Percentiles rank a stretch among this genome's conserved stretches.
Evolutionary conservation across 1,140 invertebrate species (phyloP).

Genomic region (Drosophila parvula): DNA sequence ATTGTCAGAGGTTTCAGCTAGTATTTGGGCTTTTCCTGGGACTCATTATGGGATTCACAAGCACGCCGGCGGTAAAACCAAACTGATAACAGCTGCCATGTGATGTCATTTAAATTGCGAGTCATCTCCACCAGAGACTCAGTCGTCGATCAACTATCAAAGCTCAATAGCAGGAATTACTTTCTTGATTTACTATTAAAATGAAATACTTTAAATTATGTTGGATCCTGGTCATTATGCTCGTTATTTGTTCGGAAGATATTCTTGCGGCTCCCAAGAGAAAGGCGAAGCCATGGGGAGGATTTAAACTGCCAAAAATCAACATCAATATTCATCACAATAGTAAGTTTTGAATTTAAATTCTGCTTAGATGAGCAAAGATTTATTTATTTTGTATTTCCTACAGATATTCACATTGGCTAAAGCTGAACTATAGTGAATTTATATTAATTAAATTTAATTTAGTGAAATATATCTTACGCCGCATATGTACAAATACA

Average conservation of each 20-base stretch:
- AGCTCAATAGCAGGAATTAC: background rate
- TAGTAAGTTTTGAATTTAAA: conserved; percentile 46
- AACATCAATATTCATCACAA: conserved; percentile 71
- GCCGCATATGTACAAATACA: background rate
- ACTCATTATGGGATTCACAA: background rate
- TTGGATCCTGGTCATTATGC: conserved; percentile 40
- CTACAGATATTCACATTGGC: conserved; percentile 65
- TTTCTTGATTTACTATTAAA: background rate
- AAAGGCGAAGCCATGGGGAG: conserved; percentile 20
- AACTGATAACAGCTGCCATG: conserved; percentile 12
- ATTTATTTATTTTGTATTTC: background rate
- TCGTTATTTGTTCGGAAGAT: conserved; percentile 32
- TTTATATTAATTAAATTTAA: background rate
- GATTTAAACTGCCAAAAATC: conserved; percentile 53
- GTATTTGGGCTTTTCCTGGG: background rate
- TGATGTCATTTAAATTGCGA: conserved; percentile 29
- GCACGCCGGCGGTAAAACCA: background rate
- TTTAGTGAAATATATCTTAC: background rate
- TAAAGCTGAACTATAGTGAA: background rate
- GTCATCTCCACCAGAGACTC: background rate
- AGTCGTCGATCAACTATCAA: conserved; percentile 15
- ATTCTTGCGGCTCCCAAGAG: conserved; percentile 47
- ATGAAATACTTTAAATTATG: conserved; percentile 63
- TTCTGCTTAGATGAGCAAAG: background rate
- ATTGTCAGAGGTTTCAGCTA: background rate